Evolutionary conservation across 2,888 invertebrate species (phyloP).

Genomic region (Pseudococcus jackbeardsleyi): DNA sequence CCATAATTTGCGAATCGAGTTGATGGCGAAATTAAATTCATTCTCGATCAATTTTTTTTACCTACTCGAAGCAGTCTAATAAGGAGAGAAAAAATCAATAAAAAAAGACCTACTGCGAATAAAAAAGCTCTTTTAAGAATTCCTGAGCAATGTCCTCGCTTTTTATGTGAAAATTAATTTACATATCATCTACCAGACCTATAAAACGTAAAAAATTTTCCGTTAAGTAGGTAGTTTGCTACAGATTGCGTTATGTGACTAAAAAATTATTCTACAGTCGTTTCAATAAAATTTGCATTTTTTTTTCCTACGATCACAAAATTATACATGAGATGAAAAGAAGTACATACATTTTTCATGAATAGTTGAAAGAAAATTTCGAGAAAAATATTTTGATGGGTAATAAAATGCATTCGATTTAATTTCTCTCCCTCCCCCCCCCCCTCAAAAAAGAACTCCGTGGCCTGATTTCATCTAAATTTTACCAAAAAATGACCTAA

Average conservation of each 20-base stretch:
- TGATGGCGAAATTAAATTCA: neutral
- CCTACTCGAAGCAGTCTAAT: neutral
- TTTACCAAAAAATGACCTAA: too few relatives aligned
- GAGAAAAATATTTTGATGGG: too few relatives aligned
- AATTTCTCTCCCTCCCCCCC: too few relatives aligned
- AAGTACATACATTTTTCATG: too few relatives aligned
- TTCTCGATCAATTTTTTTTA: neutral
- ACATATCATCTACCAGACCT: neutral
- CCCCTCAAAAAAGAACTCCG: too few relatives aligned
- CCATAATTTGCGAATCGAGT: neutral
- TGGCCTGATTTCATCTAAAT: too few relatives aligned
- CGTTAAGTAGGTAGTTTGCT: too few relatives aligned
- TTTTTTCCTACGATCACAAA: too few relatives aligned
- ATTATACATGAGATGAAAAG: too few relatives aligned
- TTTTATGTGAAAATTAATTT: neutral
- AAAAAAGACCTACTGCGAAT: neutral
- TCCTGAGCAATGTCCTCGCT: neutral
- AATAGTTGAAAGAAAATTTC: too few relatives aligned
- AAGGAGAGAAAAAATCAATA: neutral
- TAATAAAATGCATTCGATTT: too few relatives aligned
- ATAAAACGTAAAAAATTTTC: conserved; percentile 7
- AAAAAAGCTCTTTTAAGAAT: neutral
- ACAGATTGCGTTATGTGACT: neutral
- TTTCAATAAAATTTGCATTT: neutral
- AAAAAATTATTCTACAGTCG: neutral